Evolutionary conservation across 2,113 vertebrate genomes (phyloP).

Genomic region (Melanerpes aurifrons): DNA sequence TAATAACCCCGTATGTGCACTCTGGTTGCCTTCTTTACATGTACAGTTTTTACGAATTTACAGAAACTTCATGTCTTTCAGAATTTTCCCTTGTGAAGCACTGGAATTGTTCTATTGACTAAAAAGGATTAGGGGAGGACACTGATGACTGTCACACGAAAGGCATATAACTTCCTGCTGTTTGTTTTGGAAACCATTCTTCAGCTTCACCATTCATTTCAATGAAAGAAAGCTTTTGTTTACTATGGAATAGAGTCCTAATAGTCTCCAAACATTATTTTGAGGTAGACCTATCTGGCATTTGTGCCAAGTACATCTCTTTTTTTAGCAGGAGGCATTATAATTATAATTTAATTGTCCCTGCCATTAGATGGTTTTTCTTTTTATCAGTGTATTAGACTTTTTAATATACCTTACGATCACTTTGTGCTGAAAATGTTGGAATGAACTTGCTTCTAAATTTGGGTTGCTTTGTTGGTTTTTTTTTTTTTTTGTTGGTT

Average conservation of each 20-base stretch:
- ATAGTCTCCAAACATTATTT: neutral
- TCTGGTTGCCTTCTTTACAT: neutral
- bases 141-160: neutral
- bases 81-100: neutral
- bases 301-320: neutral
- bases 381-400: neutral
- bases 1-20: neutral
- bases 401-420: neutral
- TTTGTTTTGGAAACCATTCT: neutral
- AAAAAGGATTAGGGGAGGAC: neutral
- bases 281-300: neutral
- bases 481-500: too few relatives aligned
- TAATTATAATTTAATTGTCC: neutral
- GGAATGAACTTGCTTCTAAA: neutral
- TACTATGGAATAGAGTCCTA: neutral
- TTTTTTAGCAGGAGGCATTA: fast-evolving
- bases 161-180: neutral
- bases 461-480: neutral
- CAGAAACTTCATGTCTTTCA: neutral
- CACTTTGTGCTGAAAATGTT: neutral
- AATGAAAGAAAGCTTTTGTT: neutral
- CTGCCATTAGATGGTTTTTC: neutral
- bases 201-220: neutral
- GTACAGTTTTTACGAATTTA: neutral
- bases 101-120: neutral